Base-by-base conservation (phyloP, 2,113 vertebrate genomes). In the Syngnathus typhle region DNA sequence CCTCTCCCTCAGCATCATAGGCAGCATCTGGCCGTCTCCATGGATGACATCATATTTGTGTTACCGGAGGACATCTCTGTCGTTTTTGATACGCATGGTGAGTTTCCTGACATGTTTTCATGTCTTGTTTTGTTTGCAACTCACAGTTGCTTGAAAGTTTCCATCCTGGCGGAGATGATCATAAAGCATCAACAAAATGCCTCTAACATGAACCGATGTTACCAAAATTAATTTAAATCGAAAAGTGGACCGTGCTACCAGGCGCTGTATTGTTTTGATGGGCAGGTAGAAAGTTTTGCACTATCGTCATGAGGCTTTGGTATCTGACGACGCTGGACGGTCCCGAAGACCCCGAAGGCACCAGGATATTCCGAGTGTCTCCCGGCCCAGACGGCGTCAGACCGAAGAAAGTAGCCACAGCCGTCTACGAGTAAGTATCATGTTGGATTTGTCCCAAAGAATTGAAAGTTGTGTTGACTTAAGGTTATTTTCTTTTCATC, bases 381-480 rank as follows among this genome's bases (percentile, higher is more conserved):
- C 12, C 71, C 0, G 9, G 56, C 21, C 61, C 32, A 44, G 82
- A 86, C 0, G 67, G 72, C 1, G 5, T 10, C 44, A 63, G 73
- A 0, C 63, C 67, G 56, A 86, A 73, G 76, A 88, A 80, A 75
- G 75, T 87, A 18, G 77, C 71, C 11, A 89, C 87, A 0, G 87
- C 88, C 0, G 85, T 88, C 15, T 85, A 87, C 15, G 84, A 89
- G 87, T 89, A 70, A 80, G 86, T 9, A 4, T 43, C 6, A 16
- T 46, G 41, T 43, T 46, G 43, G 15, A 46, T 46, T 46, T 46
- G 12, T 11, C 43, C 43, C 4, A 15, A 16, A 46, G 43, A 46
- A 46, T 15, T 46, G 12, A 46, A 15, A 46, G 43, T 46, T 46
- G 43, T 46, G 43, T 46, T 46, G 43, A 15, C 11, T 44, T 44